These are phyloP conservation scores for Chelidonichthys spinosus DNA, from an alignment of 2,797 vertebrate species.

Conservation along the genomic window DNA sequence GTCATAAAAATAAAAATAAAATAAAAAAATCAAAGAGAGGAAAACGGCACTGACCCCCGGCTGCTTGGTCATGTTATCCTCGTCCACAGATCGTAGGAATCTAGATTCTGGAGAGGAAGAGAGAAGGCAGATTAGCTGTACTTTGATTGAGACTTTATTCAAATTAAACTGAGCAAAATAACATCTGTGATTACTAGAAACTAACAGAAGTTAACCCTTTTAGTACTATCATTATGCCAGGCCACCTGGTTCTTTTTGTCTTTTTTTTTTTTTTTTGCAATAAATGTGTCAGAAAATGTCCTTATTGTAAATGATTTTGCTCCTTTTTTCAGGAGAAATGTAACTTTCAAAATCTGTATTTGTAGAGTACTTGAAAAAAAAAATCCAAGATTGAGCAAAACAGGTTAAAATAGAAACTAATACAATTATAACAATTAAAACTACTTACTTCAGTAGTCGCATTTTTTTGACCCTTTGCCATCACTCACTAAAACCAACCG, in stretches of 20 bases:
- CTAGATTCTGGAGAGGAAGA: conserved; percentile 87
- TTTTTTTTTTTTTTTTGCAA: too few species aligned
- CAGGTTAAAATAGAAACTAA: not conserved
- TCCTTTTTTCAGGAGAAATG: too few species aligned
- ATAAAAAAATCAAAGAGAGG: conserved; percentile 10
- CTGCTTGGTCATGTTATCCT: conserved; percentile 98
- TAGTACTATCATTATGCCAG: too few species aligned
- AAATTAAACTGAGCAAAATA: not conserved
- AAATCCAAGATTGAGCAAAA: not conserved
- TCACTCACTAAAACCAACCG: not conserved
- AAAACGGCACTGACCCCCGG: conserved; percentile 89
- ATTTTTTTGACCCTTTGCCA: not conserved
- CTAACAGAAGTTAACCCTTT: not conserved
- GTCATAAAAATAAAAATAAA: not conserved
- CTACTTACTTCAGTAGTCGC: not conserved
- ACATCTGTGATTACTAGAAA: not conserved
- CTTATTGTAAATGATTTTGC: too few species aligned
- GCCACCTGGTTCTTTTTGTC: too few species aligned
- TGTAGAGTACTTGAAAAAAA: not conserved
- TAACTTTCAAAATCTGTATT: too few species aligned
- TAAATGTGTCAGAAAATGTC: too few species aligned
- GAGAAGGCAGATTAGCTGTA: not conserved
- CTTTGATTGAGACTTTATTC: not conserved
- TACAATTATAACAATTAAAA: not conserved
- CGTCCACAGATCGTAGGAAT: conserved; percentile 93